These are phyloP conservation scores for Dexiosoma caninum DNA, from an alignment of 2,888 invertebrate species.

Conservation along the genomic window DNA sequence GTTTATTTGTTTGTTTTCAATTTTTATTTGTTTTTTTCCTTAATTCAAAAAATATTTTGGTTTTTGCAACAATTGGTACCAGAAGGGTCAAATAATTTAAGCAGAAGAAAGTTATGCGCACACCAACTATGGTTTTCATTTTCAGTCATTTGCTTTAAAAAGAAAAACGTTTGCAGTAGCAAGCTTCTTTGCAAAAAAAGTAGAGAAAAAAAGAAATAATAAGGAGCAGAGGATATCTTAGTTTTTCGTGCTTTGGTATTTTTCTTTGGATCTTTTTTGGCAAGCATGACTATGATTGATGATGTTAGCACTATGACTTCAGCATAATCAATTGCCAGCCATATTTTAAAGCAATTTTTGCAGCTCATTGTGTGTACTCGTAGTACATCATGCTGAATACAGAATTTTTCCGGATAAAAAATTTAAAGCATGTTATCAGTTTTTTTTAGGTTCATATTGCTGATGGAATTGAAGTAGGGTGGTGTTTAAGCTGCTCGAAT, in stretches of 20 bases:
- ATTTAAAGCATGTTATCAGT: slow-evolving; percentile 63
- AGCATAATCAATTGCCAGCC: slow-evolving; percentile 53
- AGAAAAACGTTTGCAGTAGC: background rate
- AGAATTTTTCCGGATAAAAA: slow-evolving; percentile 46
- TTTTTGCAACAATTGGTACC: slow-evolving; percentile 47
- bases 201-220: background rate
- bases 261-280: background rate
- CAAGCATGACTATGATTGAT: slow-evolving; percentile 52
- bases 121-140: slow-evolving; percentile 34
- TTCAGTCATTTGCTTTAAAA: slow-evolving; percentile 9
- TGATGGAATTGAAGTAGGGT: background rate
- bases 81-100: slow-evolving; percentile 62
- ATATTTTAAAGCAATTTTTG: slow-evolving; percentile 45
- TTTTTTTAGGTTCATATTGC: no score
- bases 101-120: slow-evolving; percentile 62
- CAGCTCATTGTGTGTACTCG: no score
- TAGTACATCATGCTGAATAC: slow-evolving; percentile 28
- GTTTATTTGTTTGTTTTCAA: no score
- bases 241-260: background rate
- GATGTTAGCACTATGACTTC: slow-evolving; percentile 60
- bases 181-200: background rate
- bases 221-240: slow-evolving; percentile 17
- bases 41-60: slow-evolving; percentile 4
- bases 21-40: slow-evolving; percentile 15
- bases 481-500: slow-evolving; percentile 50